phyloP scores from a whole-genome alignment of 2,113 vertebrate species.

The Aptenodytes forsteri region DNA sequence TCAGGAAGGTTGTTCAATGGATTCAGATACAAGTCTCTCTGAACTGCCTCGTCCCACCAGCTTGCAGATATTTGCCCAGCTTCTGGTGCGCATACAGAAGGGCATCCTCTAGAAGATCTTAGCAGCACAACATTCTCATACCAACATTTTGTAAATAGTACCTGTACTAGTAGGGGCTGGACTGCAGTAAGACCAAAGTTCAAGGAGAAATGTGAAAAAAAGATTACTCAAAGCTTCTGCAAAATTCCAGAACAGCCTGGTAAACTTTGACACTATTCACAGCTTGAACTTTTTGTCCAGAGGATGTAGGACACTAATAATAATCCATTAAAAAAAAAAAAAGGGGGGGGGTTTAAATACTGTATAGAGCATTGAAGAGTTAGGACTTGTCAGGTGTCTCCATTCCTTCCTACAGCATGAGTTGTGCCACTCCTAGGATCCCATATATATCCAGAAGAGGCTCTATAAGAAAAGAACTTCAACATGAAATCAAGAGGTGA shows the following conservation, averaged over 20 bases:
- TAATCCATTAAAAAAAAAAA: neutral
- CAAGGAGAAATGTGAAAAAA: neutral
- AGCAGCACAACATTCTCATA: neutral
- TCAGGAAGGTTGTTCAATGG: no score
- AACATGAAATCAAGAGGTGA: neutral
- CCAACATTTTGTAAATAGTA: neutral
- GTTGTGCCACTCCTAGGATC: neutral
- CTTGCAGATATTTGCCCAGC: neutral
- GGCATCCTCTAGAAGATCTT: neutral
- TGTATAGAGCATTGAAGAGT: neutral
- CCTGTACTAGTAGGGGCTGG: neutral
- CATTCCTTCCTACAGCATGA: neutral
- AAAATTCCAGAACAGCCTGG: neutral
- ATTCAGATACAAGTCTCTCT: neutral
- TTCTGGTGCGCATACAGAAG: fast-evolving
- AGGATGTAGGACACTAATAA: neutral
- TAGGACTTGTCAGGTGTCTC: neutral
- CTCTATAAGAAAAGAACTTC: neutral
- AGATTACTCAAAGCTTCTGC: neutral
- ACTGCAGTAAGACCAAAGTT: neutral
- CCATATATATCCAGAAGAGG: neutral
- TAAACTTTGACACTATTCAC: neutral
- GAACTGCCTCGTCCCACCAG: neutral
- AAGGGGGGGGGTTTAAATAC: neutral
- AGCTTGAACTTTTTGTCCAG: neutral